A percentile compares a stretch with the other conserved stretches of the same genome.
These are phyloP conservation scores for Sabatieria punctata DNA, from an alignment of 2,888 invertebrate species.

Conservation along the genomic window DNA sequence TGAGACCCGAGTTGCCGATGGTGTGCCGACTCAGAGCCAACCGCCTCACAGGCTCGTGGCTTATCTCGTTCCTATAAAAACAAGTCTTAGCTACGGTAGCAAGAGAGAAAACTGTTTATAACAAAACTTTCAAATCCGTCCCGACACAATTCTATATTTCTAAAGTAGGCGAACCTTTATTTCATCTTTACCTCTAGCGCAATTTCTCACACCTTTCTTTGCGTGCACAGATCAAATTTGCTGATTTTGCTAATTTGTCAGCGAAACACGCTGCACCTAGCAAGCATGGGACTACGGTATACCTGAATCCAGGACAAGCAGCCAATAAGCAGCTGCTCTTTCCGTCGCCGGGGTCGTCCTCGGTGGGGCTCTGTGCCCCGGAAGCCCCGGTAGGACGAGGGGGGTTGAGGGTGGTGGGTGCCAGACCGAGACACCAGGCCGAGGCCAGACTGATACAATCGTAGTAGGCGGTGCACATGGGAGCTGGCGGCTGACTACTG, in stretches of 20 bases:
- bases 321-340: constrained; percentile 22
- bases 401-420: not conserved
- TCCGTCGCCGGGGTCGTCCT: constrained; percentile 9
- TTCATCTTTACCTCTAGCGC: too few species aligned
- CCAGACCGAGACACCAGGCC: not conserved
- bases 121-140: constrained; percentile 4
- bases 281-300: too few species aligned
- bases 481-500: constrained; percentile 4
- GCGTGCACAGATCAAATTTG: not conserved
- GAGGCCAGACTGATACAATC: constrained; percentile 7
- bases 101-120: not conserved
- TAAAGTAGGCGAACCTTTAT: too few species aligned
- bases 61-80: constrained; percentile 23
- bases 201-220: constrained; percentile 2
- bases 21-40: constrained; percentile 22
- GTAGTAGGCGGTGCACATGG: constrained; percentile 2
- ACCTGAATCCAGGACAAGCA: constrained; percentile 26
- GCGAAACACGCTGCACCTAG: too few species aligned
- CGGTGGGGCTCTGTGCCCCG: constrained; percentile 1
- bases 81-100: too few species aligned
- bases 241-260: not conserved
- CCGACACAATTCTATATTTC: too few species aligned
- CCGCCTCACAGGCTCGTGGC: constrained; percentile 24
- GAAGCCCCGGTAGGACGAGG: not conserved
- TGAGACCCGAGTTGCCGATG: constrained; percentile 10